These are phyloP conservation scores for Drosophila setosimentum DNA, from an alignment of 2,888 invertebrate species.

Conservation along the genomic window DNA sequence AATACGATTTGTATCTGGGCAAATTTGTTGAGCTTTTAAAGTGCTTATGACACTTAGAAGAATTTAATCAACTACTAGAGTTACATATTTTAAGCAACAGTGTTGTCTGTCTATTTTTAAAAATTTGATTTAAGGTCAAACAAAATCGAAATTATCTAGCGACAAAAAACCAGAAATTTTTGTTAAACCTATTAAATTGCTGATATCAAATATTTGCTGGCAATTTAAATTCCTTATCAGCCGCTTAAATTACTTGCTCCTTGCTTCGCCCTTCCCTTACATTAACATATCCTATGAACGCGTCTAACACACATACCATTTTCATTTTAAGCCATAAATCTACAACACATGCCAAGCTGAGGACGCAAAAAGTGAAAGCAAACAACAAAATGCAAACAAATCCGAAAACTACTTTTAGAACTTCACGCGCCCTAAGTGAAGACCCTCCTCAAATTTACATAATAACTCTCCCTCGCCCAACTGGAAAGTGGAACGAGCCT, in stretches of 20 bases:
- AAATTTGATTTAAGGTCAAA: neutral
- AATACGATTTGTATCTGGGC: neutral
- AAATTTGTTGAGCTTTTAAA: neutral
- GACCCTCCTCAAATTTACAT: conserved; percentile 54
- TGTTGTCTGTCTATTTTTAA: neutral
- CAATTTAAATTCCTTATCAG: conserved; percentile 61
- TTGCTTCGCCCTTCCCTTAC: conserved; percentile 5
- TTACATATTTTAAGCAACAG: neutral
- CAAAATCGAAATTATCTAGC: neutral
- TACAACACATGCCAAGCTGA: conserved; percentile 55
- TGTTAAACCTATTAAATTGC: conserved; percentile 35
- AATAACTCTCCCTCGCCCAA: conserved; percentile 18
- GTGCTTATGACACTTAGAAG: neutral
- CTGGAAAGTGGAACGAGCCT: conserved; percentile 8
- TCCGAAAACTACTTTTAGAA: conserved; percentile 57
- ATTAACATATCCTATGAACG: conserved; percentile 60
- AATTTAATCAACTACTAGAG: neutral
- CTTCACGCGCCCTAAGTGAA: conserved; percentile 44
- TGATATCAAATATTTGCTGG: conserved; percentile 52
- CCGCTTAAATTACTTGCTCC: conserved; percentile 28
- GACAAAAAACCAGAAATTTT: neutral
- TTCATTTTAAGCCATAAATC: conserved; percentile 65
- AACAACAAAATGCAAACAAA: conserved; percentile 59
- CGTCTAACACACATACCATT: conserved; percentile 38
- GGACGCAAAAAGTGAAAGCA: conserved; percentile 22